phyloP scores from a whole-genome alignment of 2,797 vertebrate species.

The Xenops minutus region DNA sequence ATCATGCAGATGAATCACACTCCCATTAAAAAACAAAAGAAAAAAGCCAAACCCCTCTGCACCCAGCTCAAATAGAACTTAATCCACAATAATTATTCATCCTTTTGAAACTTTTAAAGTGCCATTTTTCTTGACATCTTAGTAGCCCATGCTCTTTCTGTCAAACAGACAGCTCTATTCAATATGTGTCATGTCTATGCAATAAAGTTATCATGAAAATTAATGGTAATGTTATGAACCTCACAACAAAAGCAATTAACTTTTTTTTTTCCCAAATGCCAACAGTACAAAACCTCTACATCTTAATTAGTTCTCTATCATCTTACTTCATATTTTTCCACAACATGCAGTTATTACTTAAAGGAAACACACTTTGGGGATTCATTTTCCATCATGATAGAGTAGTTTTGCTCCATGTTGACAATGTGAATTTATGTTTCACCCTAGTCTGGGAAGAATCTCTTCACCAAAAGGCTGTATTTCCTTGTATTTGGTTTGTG shows the following conservation, averaged over 20 bases:
- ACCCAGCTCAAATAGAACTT: not conserved
- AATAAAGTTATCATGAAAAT: constrained; percentile 24
- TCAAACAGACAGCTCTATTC: constrained; percentile 5
- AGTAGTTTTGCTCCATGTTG: not conserved
- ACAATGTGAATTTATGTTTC: not conserved
- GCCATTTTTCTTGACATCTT: not conserved
- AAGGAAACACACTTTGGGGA: not conserved
- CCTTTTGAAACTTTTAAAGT: not conserved
- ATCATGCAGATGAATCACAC: not conserved
- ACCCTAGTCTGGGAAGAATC: not conserved
- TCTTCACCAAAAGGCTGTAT: not conserved
- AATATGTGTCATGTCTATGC: not conserved
- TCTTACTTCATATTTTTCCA: not conserved
- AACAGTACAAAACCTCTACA: not conserved
- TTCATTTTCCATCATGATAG: not conserved
- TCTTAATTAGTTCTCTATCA: constrained; percentile 22
- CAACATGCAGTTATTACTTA: not conserved
- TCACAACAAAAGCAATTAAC: constrained; percentile 44
- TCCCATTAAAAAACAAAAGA: fast-evolving
- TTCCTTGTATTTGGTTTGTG: not conserved
- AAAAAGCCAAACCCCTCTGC: fast-evolving
- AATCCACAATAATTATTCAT: not conserved
- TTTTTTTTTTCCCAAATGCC: not conserved
- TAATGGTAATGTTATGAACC: not conserved
- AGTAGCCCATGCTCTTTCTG: not conserved